phyloP scores from a whole-genome alignment of 2,113 vertebrate species.

The Myotis lucifugus region DNA sequence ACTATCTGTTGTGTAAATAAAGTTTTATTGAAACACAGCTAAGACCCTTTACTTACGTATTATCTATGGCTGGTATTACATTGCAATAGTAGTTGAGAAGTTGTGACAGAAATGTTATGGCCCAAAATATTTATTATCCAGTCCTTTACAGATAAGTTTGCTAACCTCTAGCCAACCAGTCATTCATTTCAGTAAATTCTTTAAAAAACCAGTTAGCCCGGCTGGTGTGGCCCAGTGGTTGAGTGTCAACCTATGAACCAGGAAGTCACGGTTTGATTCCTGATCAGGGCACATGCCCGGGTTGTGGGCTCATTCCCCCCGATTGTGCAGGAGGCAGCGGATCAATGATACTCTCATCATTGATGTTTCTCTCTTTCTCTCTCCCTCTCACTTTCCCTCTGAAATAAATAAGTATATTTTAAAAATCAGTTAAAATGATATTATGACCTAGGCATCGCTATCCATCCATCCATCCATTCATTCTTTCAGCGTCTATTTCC shows the following conservation, averaged over 20 bases:
- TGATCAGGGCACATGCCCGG: no score
- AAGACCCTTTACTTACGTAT: not conserved
- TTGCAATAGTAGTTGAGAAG: not conserved
- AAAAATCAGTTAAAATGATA: not conserved
- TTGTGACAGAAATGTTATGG: not conserved
- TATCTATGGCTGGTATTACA: not conserved
- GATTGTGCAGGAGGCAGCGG: no score
- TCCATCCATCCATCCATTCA: not conserved
- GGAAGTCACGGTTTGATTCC: no score
- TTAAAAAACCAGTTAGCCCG: not conserved
- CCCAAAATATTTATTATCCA: not conserved
- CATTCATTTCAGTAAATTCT: not conserved
- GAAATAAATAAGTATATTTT: no score
- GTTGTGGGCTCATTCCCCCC: no score
- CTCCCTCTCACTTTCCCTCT: no score
- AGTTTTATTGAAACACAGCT: not conserved
- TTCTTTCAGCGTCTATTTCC: not conserved
- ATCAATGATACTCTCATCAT: no score
- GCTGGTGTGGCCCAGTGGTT: no score
- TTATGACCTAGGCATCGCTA: not conserved
- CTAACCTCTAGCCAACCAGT: not conserved
- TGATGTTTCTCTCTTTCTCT: no score
- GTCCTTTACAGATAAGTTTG: not conserved
- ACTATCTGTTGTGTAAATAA: not conserved
- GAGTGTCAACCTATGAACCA: no score